Conservation (phyloP, 37 sponge, comb jelly and placozoan genomes). For the Trichoplax adhaerens region DNA sequence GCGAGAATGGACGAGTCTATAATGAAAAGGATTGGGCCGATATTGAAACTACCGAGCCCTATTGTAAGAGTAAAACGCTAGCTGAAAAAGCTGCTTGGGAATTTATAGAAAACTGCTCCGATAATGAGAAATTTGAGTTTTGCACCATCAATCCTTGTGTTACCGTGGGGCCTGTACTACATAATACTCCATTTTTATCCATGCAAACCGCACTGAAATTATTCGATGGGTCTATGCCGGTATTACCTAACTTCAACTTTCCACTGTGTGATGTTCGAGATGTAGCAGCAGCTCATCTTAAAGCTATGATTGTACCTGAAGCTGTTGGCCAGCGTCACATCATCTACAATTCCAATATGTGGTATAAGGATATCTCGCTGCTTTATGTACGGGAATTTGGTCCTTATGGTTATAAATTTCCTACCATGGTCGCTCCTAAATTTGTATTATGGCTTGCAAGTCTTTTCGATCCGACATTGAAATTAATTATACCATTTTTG, state of each 20-base stretch:
- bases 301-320: conserved; percentile 50
- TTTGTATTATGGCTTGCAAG: neutral
- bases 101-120: conserved; percentile 25
- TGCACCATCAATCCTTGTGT: conserved; percentile 47
- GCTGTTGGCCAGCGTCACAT: conserved; percentile 33
- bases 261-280: conserved; percentile 67
- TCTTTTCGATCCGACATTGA: conserved; percentile 11
- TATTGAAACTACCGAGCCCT: conserved; percentile 17
- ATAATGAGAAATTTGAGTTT: conserved; percentile 59
- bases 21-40: conserved; percentile 65
- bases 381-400: conserved; percentile 37
- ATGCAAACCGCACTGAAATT: conserved; percentile 9
- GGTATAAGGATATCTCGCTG: conserved; percentile 29
- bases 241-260: conserved; percentile 30
- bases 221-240: conserved; percentile 28
- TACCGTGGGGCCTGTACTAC: conserved; percentile 57
- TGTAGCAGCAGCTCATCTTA: conserved; percentile 63
- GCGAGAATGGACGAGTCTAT: conserved; percentile 29
- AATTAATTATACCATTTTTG: conserved; percentile 14
- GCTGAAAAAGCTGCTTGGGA: conserved; percentile 85
- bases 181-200: conserved; percentile 6
- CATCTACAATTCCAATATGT: conserved; percentile 5
- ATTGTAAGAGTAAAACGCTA: conserved; percentile 57
- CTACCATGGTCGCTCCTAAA: neutral
- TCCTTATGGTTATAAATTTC: conserved; percentile 49